phyloP scores from a whole-genome alignment of 2,888 invertebrate species.

The Mongoloraphidia duomilia region DNA sequence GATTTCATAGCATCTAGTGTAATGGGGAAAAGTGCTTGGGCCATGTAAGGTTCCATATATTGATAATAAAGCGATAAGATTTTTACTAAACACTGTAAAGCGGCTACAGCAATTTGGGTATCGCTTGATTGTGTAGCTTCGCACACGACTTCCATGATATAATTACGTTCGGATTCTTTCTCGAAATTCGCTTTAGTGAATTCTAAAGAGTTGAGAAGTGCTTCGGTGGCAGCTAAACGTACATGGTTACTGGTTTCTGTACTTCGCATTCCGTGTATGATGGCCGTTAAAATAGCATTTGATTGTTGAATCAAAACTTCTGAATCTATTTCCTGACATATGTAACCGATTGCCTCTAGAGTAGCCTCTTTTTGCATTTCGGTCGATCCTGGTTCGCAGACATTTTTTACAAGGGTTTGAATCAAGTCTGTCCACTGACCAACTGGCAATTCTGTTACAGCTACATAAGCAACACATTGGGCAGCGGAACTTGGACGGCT shows the following conservation, averaged over 20 bases:
- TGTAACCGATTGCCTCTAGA: conserved; percentile 95
- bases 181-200: conserved; percentile 98
- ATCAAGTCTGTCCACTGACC: conserved; percentile 90
- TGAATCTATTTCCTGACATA: conserved; percentile 95
- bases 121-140: conserved; percentile 93
- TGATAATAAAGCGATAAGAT: conserved; percentile 97
- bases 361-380: conserved; percentile 95
- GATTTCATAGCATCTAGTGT: conserved; percentile 98
- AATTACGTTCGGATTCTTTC: conserved; percentile 91
- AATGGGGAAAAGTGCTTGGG: conserved; percentile 91
- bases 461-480: conserved; percentile 97
- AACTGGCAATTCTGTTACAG: conserved; percentile 87
- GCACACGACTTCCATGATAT: conserved; percentile 98
- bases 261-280: conserved; percentile 96
- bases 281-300: conserved; percentile 94
- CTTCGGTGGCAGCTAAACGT: conserved; percentile 89
- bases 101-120: conserved; percentile 86
- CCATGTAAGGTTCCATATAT: conserved; percentile 99
- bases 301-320: conserved; percentile 84
- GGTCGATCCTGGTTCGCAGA: conserved; percentile 69
- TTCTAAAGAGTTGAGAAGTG: conserved; percentile 91
- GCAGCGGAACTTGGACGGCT: conserved; percentile 93
- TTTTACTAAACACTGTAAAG: conserved; percentile 93
- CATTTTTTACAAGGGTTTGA: conserved; percentile 73
- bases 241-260: conserved; percentile 89